Conservation (phyloP, 2,888 invertebrate species). For the Nemotelus pantherinus region DNA sequence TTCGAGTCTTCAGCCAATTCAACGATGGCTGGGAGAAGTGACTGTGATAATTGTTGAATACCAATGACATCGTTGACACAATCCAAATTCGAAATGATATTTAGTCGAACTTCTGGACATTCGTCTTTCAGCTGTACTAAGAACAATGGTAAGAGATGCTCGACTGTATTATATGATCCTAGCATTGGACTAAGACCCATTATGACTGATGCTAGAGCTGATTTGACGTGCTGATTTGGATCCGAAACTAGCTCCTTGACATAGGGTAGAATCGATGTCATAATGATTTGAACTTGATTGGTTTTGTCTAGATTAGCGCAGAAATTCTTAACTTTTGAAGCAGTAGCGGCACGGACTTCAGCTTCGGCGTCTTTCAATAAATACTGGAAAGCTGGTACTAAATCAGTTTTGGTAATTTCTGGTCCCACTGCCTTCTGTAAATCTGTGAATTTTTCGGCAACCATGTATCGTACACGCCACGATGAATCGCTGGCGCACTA, state of each 20-base stretch:
- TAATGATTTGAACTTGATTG: constrained; percentile 92
- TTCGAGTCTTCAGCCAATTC: constrained; percentile 98
- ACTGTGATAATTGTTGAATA: constrained; percentile 86
- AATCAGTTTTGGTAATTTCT: constrained; percentile 92
- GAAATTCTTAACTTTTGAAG: constrained; percentile 95
- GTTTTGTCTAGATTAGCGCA: constrained; percentile 91
- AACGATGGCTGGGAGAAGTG: constrained; percentile 96
- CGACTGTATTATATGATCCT: constrained; percentile 96
- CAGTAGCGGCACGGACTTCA: constrained; percentile 97
- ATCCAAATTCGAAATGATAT: constrained; percentile 98
- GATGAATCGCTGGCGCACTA: constrained; percentile 89
- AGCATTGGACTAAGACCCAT: constrained; percentile 99
- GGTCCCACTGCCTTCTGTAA: constrained; percentile 96
- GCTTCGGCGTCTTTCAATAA: constrained; percentile 97
- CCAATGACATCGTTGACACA: constrained; percentile 97
- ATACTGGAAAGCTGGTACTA: constrained; percentile 92
- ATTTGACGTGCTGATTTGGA: constrained; percentile 98
- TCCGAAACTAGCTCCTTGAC: constrained; percentile 97
- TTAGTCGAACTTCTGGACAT: constrained; percentile 97
- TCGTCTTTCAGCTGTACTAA: constrained; percentile 96
- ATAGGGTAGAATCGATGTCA: constrained; percentile 95
- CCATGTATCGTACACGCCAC: constrained; percentile 89
- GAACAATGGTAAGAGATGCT: constrained; percentile 95
- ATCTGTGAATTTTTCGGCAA: constrained; percentile 86
- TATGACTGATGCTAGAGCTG: constrained; percentile 97